These are phyloP conservation scores for Plodia interpunctella DNA, from an alignment of 1,140 invertebrate genomes.

Conservation along the genomic window DNA sequence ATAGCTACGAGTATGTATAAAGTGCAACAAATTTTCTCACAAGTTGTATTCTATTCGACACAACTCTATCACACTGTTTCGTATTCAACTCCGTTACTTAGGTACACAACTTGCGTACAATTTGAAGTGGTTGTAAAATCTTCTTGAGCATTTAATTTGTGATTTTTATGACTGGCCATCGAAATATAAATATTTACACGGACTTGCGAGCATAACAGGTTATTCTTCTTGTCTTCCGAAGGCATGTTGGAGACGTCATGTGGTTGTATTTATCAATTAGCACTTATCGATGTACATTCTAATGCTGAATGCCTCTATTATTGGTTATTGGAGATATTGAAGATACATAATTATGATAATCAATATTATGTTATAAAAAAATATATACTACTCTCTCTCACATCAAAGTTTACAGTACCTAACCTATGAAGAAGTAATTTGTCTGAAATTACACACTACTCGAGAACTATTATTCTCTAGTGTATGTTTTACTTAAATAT, in stretches of 20 bases:
- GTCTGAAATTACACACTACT: no score
- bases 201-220: constrained; percentile 25
- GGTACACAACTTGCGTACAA: background rate
- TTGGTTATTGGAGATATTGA: background rate
- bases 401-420: no score
- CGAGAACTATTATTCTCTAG: no score
- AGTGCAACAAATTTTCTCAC: no score
- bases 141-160: constrained; percentile 12
- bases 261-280: constrained; percentile 34
- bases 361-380: no score
- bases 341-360: background rate
- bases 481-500: no score
- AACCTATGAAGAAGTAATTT: no score
- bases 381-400: no score
- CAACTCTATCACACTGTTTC: background rate
- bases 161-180: constrained; percentile 5
- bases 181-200: constrained; percentile 2
- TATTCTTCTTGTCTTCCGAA: constrained; percentile 24
- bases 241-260: constrained; percentile 29
- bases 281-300: constrained; percentile 17
- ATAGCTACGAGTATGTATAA: no score
- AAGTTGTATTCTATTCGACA: no score
- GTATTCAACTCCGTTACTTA: background rate
- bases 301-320: background rate
- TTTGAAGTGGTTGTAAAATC: background rate